Conservation (phyloP, 2,113 vertebrate species). For the Felis chaus region DNA sequence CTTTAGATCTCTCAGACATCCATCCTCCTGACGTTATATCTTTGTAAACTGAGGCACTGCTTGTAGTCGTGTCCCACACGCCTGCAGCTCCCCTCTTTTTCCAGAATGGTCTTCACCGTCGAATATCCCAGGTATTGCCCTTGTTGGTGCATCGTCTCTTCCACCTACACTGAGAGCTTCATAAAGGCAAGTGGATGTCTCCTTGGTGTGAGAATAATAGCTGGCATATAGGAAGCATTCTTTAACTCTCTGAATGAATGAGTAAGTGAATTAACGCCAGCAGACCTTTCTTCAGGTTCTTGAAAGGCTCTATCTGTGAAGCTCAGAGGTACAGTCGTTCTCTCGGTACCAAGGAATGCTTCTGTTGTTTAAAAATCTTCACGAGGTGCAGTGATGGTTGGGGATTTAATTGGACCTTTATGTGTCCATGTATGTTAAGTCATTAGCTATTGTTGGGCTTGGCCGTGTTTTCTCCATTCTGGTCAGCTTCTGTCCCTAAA, state of each 20-base stretch:
- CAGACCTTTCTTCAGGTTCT: background rate
- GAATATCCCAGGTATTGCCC: background rate
- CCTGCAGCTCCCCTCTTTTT: background rate
- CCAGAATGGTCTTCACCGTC: background rate
- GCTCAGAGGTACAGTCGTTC: background rate
- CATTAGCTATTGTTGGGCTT: background rate
- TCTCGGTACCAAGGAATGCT: too few relatives aligned
- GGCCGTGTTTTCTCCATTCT: background rate
- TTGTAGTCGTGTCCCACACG: background rate
- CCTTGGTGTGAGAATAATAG: background rate
- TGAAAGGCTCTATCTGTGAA: background rate
- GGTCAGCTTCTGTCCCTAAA: background rate
- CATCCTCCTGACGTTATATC: background rate
- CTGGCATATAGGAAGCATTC: background rate
- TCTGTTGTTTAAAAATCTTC: background rate
- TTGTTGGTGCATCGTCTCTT: background rate
- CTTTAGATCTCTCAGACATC: slow-evolving; percentile 15
- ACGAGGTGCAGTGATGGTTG: background rate
- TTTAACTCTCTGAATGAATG: background rate
- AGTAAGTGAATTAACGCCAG: background rate
- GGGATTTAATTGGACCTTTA: background rate
- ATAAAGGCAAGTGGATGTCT: background rate
- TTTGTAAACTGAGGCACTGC: slow-evolving; percentile 47
- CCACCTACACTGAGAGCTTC: background rate
- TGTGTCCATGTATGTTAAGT: background rate